Evolutionary conservation across 2,797 vertebrate genomes (phyloP), one percentile per base, ranked within the genome.

Genomic region (Phalanger gymnotis): DNA sequence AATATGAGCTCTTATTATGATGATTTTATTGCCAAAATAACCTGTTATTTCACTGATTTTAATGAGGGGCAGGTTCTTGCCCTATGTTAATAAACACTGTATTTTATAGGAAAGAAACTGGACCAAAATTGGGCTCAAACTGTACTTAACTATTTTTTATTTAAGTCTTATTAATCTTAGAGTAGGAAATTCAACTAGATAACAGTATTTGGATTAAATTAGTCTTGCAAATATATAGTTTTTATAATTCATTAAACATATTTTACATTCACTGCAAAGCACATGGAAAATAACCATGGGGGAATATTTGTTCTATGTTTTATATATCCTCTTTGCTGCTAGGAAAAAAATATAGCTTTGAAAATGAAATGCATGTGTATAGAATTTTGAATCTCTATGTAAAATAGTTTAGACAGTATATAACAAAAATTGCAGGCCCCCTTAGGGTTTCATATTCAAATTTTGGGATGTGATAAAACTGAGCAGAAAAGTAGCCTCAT

Each of bases 351-450:
- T 1, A 0, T 40, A 14, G 92, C 34, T 95, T 34, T 92, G 19
- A 73, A 97, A 94, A 58, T 40, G 3, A 94, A 94, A 66, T 57
- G 53, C 10, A 66, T 90, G 93, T 5, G 0, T 5, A 89, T 28
- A 27, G 90, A 2, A 91, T 97, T 97, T 97, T 96, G 53, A 97
- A 54, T 96, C 53, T 97, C 0, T 55, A 28, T 96, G 5, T 58
- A 66, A 94, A 97, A 54, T 96, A 93, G 96, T 96, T 95, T 92
- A 94, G n/a, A 61, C 56, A 53, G 54, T 66, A n/a, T n/a, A 40
- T 58, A 96, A 93, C 57, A 66, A 94, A 92, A 97, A 0, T 16
- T 96, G 93, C 3, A 0, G 0, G 5, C 31, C 96, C 30, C 55
- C 73, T 94, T 93, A 58, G 93, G 89, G 52, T 94, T 13, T 94